These are phyloP conservation scores for Toxotes lorentzi DNA, from an alignment of 2,797 vertebrate species.

Conservation along the genomic window DNA sequence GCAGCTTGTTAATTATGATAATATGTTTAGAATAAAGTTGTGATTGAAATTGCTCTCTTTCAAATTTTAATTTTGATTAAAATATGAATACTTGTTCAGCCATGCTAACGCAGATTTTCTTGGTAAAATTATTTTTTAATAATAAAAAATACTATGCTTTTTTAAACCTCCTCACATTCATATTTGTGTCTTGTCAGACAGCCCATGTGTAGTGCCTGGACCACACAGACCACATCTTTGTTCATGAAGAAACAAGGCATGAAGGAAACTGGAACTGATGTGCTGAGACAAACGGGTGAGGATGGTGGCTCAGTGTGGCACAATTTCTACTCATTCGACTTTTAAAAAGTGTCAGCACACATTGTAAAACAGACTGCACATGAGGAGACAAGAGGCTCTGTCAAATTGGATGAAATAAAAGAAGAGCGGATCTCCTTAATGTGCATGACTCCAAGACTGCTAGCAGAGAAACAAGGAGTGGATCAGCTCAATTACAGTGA, in stretches of 20 bases:
- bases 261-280: neutral
- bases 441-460: neutral
- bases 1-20: too few relatives aligned
- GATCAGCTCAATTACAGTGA: neutral
- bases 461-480: neutral
- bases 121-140: too few relatives aligned
- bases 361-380: neutral
- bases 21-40: too few relatives aligned
- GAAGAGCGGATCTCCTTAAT: neutral
- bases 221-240: too few relatives aligned
- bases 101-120: neutral
- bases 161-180: too few relatives aligned
- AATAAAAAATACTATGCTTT: too few relatives aligned
- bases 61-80: neutral
- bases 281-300: neutral
- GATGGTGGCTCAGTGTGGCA: neutral
- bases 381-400: neutral
- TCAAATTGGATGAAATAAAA: neutral
- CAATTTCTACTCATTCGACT: neutral
- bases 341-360: neutral
- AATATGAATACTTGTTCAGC: neutral
- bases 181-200: too few relatives aligned
- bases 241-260: neutral
- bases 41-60: too few relatives aligned
- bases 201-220: too few relatives aligned